Evolutionary conservation across 2,888 invertebrate species (phyloP).

Genomic region (Nomada lathburiana): DNA sequence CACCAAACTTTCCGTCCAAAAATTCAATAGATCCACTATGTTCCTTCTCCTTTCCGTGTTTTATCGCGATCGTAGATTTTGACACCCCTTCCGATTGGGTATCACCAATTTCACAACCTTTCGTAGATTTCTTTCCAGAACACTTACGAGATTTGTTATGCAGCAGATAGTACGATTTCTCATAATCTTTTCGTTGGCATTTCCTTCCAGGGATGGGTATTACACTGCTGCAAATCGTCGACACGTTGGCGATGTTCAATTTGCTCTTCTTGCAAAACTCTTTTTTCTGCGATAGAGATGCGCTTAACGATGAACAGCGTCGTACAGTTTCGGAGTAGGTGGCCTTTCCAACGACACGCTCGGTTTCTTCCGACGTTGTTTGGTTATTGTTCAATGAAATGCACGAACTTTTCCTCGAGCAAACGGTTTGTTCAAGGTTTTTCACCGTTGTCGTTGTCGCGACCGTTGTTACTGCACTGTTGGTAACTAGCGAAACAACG

Average conservation of each 20-base stretch:
- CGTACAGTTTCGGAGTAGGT: conserved; percentile 80
- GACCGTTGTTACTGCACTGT: conserved; percentile 29
- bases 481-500: conserved; percentile 49
- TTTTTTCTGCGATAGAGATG: conserved; percentile 57
- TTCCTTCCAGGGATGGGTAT: conserved; percentile 68
- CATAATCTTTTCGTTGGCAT: conserved; percentile 69
- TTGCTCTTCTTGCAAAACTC: conserved; percentile 61
- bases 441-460: conserved; percentile 41
- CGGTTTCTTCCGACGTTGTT: conserved; percentile 49
- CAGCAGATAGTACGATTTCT: conserved; percentile 65
- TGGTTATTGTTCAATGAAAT: conserved; percentile 24
- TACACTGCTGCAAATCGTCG: conserved; percentile 50
- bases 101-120: conserved; percentile 32
- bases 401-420: conserved; percentile 25
- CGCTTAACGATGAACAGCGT: conserved; percentile 63
- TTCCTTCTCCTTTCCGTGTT: conserved; percentile 63
- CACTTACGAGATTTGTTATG: conserved; percentile 71
- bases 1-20: conserved; percentile 63
- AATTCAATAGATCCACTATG: conserved; percentile 38
- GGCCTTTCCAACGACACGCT: conserved; percentile 69
- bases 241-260: conserved; percentile 33
- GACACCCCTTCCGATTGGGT: conserved; percentile 41
- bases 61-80: conserved; percentile 24
- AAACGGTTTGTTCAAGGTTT: conserved; percentile 46
- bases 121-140: conserved; percentile 43